Evolutionary conservation across 1,140 invertebrate species (phyloP).

Genomic region (Metopolophium dirhodum): DNA sequence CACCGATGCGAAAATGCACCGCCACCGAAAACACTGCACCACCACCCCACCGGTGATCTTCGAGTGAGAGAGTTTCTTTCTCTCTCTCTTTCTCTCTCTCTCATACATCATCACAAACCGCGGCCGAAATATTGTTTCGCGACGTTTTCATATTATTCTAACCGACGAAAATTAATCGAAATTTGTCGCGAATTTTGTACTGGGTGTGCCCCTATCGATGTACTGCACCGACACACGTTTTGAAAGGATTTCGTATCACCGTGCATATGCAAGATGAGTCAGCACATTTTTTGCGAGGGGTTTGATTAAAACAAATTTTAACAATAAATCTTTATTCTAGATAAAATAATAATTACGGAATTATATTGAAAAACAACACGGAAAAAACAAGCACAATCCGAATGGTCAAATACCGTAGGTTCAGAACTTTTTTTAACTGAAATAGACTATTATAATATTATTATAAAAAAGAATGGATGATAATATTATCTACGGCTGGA

Average conservation of each 20-base stretch:
- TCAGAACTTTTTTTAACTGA: neutral
- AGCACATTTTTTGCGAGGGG: too few relatives aligned
- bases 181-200: neutral
- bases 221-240: neutral
- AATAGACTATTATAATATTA: neutral
- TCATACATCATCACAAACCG: neutral
- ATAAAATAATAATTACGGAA: neutral
- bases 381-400: neutral
- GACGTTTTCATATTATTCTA: neutral
- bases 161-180: neutral
- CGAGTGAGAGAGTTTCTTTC: neutral
- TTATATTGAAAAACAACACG: neutral
- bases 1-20: slow-evolving; percentile 6
- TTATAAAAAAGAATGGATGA: too few relatives aligned
- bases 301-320: neutral
- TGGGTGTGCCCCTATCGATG: too few relatives aligned
- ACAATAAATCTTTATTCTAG: neutral
- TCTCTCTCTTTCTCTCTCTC: neutral
- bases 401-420: too few relatives aligned
- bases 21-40: slow-evolving; percentile 10
- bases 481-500: neutral
- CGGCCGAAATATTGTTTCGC: neutral
- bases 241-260: neutral
- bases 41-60: too few relatives aligned
- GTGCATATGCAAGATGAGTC: neutral